These are phyloP conservation scores for Pogoniulus pusillus DNA, from an alignment of 2,797 vertebrate species.

Conservation along the genomic window DNA sequence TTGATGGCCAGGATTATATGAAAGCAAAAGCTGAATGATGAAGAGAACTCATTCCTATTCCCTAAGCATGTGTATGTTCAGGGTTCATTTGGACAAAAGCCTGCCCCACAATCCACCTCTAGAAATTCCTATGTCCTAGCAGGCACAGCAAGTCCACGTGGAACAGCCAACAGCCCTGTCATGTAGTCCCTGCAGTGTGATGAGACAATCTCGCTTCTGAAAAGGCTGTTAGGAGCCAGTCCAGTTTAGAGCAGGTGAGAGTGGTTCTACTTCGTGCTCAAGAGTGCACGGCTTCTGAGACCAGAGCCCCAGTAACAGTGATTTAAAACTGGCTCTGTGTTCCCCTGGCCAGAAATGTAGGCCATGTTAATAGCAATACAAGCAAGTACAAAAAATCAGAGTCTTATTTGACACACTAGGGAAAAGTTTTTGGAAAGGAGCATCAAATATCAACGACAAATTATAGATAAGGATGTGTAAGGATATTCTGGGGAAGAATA, in stretches of 20 bases:
- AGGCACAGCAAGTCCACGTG: neutral
- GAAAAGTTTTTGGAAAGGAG: neutral
- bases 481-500: neutral
- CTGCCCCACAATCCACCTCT: neutral
- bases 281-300: neutral
- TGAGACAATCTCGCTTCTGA: neutral
- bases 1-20: neutral
- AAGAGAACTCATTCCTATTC: neutral
- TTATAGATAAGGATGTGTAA: neutral
- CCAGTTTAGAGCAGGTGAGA: neutral
- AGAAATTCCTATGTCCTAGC: neutral
- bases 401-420: accelerated
- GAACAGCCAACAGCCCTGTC: neutral
- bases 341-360: neutral
- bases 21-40: neutral
- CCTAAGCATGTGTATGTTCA: neutral
- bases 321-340: neutral
- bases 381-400: neutral
- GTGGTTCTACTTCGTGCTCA: neutral
- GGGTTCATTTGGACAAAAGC: neutral
- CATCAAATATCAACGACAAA: neutral
- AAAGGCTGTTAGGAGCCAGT: neutral
- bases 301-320: neutral
- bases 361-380: neutral
- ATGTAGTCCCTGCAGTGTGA: neutral